A percentile compares a stretch with the other conserved stretches of the same genome.
These are phyloP conservation scores for Axea sp. DNA, from an alignment of 2,888 invertebrate species.

Conservation along the genomic window DNA sequence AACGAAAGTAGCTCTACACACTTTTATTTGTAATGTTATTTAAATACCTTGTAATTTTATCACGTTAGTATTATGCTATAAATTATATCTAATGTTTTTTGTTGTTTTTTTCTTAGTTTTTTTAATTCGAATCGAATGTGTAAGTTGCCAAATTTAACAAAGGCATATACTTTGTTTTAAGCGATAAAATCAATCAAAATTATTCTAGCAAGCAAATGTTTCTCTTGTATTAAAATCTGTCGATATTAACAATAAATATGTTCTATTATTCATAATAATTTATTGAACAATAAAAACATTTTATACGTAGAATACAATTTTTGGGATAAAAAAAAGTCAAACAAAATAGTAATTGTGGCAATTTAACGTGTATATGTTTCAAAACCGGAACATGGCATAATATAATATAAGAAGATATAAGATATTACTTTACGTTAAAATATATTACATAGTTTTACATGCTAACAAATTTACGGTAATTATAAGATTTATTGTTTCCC, in stretches of 20 bases:
- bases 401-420: no score
- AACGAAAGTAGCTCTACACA: conserved; percentile 4
- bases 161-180: neutral
- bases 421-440: no score
- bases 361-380: no score
- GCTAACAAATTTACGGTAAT: no score
- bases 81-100: neutral
- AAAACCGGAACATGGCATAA: no score
- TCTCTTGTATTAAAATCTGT: conserved; percentile 14
- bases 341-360: no score
- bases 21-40: neutral
- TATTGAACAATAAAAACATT: conserved; percentile 10
- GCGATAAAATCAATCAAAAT: conserved; percentile 28
- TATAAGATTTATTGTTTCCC: no score
- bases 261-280: conserved; percentile 10
- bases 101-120: neutral
- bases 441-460: no score
- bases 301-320: neutral
- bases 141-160: neutral
- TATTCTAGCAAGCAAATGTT: conserved; percentile 6
- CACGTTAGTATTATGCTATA: neutral
- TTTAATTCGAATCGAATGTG: neutral
- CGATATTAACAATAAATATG: conserved; percentile 16
- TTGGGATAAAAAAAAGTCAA: neutral
- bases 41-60: neutral